Base-by-base conservation (phyloP, 2,888 invertebrate genomes). In the Parnassius orleans region DNA sequence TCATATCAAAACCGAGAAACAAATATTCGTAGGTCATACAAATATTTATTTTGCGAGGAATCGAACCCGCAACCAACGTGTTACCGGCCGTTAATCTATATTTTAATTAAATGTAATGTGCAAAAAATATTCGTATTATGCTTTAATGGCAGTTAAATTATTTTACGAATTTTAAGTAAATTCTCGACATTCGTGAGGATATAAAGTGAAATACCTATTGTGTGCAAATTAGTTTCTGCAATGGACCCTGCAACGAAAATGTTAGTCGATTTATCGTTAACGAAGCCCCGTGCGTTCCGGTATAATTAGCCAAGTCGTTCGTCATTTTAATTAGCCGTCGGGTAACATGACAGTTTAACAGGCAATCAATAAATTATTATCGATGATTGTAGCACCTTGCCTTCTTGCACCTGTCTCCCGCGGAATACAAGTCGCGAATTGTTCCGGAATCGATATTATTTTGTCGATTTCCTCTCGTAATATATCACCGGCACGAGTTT, bases 301-400 rank as follows among this genome's bases (percentile, higher is more conserved):
- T 56, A 52, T 44, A 57, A 60, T 64, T 64, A 64, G 63, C n/a
- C 15, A 9, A 56, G 50, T 64, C 60, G 60, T 64, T 50, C 58
- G 60, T 64, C 60, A 64, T 64, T 64, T 64, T 64, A 60, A 64
- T 64, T 64, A 60, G 48, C 63, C 53, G 57, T 60, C 63, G 60
- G 19, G 42, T 12, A 60, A 53, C 54, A 56, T 63, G 63, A 63
- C 63, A 60, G 60, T 60, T 59, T 56, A 62, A 57, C 63, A 53
- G 52, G 63, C 53, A 15, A 60, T 60, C 57, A 53, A 60, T 64
- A 60, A 60, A 64, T 10, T 59, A 53, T 64, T 56, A 58, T 50
- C 48, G 54, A 58, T 58, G 54, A 52, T 54, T 47, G 61, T 15
- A 56, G 15, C 51, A 10, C 56, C 46, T 46, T 10, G 56, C 12